Evolutionary conservation across 2,113 vertebrate genomes (phyloP).

Genomic region (Bettongia penicillata): DNA sequence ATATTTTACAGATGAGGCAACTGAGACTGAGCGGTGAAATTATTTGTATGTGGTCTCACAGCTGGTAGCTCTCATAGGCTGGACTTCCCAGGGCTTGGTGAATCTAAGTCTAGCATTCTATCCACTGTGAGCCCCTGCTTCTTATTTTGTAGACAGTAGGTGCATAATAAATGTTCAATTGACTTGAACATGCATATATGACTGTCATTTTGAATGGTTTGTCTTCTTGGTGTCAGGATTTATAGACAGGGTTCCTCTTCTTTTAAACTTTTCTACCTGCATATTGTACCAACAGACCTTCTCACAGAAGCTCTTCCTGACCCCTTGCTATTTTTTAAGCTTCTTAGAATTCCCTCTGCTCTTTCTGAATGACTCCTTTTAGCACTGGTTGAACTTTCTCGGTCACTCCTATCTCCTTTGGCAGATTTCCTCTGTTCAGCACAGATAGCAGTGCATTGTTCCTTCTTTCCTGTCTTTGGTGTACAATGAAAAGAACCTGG

Average conservation of each 20-base stretch:
- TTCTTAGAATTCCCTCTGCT: neutral
- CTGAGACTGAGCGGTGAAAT: neutral
- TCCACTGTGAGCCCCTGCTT: neutral
- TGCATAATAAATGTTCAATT: neutral
- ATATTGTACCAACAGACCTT: neutral
- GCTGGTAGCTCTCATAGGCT: neutral
- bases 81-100: neutral
- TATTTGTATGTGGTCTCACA: neutral
- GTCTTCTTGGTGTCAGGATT: neutral
- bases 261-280: neutral
- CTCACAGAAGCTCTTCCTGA: neutral
- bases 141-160: no score
- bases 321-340: neutral
- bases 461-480: neutral
- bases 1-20: neutral
- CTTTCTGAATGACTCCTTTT: neutral
- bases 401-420: neutral
- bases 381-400: neutral
- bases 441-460: neutral
- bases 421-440: neutral
- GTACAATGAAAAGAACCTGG: neutral
- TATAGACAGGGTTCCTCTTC: neutral
- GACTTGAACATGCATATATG: neutral
- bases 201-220: neutral
- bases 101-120: neutral